Conservation (phyloP, 2,113 vertebrate species). For the Myrmophylax atrothorax region DNA sequence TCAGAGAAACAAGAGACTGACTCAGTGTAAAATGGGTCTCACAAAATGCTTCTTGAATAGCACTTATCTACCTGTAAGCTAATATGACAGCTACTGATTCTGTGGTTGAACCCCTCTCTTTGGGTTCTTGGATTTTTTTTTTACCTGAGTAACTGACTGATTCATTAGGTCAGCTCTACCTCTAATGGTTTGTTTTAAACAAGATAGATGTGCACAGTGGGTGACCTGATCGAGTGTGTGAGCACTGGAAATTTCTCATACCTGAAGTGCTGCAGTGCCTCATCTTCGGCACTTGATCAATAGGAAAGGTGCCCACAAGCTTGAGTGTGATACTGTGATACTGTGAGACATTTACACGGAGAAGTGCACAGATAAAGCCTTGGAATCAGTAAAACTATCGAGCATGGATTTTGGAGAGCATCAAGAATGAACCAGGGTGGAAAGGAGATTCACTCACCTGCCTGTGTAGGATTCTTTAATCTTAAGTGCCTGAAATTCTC, state of each 20-base stretch:
- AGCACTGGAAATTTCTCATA: not conserved
- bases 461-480: not conserved
- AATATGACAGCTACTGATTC: not conserved
- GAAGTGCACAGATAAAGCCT: not conserved
- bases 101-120: not conserved
- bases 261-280: not conserved
- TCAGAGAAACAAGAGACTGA: not conserved
- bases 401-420: not conserved
- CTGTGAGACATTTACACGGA: not conserved
- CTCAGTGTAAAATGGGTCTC: not conserved
- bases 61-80: not conserved
- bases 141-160: not conserved
- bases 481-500: not conserved
- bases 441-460: not conserved
- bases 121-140: not conserved
- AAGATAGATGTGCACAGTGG: not conserved
- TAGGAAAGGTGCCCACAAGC: not conserved
- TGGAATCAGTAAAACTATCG: accelerated
- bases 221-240: not conserved
- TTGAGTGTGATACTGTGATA: not conserved
- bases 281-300: not conserved
- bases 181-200: not conserved
- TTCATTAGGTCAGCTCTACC: not conserved
- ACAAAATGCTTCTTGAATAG: not conserved
- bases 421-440: not conserved